phyloP scores from a whole-genome alignment of 2,888 invertebrate species.

The Coleophora deauratella region DNA sequence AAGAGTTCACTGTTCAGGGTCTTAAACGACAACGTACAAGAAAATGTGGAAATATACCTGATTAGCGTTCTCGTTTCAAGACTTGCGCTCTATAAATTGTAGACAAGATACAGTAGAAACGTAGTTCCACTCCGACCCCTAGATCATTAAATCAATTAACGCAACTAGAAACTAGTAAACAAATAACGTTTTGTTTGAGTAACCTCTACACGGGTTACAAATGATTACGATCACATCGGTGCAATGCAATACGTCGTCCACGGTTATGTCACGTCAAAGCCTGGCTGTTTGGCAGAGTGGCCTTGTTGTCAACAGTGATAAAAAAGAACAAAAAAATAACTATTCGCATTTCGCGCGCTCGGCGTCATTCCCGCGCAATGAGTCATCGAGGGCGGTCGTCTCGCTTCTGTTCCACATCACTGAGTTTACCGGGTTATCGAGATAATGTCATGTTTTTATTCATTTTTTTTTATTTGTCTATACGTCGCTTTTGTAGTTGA shows the following conservation, averaged over 20 bases:
- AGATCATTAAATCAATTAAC: conserved; percentile 37
- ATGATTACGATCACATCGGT: conserved; percentile 29
- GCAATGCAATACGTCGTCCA: conserved; percentile 19
- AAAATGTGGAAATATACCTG: too few relatives aligned
- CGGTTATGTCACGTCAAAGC: conserved; percentile 32
- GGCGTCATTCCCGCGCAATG: conserved; percentile 42
- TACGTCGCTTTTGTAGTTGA: conserved; percentile 18
- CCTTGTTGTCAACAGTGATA: conserved; percentile 32
- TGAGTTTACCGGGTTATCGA: conserved; percentile 41
- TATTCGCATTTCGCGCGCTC: conserved; percentile 22
- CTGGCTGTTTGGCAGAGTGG: conserved; percentile 26
- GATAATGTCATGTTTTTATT: conserved; percentile 50
- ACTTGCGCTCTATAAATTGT: too few relatives aligned
- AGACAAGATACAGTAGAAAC: conserved; percentile 6
- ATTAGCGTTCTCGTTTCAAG: too few relatives aligned
- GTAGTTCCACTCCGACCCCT: conserved; percentile 28
- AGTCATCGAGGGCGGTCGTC: conserved; percentile 41
- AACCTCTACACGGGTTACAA: conserved; percentile 31
- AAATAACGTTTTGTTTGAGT: conserved; percentile 23
- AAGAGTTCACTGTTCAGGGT: too few relatives aligned
- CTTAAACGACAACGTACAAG: too few relatives aligned
- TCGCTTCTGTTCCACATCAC: conserved; percentile 16
- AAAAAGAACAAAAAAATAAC: conserved; percentile 24
- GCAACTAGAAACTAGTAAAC: conserved; percentile 29
- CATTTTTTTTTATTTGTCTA: conserved; percentile 10